Evolutionary conservation across 2,888 invertebrate species (phyloP), one percentile per base, ranked within the genome.

Genomic region (Acronicta leporina): DNA sequence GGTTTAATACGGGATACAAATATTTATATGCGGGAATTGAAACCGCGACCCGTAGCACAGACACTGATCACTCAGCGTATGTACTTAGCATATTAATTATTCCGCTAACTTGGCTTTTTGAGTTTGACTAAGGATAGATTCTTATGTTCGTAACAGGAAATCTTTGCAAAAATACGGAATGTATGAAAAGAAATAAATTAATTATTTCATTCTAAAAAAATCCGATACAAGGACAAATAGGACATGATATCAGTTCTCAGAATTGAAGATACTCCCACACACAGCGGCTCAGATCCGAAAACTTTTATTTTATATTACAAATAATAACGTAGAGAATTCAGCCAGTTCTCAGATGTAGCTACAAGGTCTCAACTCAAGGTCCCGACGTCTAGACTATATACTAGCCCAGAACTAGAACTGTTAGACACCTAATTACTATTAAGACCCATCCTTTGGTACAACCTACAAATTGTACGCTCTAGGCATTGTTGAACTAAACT

Each of bases 361-460:
- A 68, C 86, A 82, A 81, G 84, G 82, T 49, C 69, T 15, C 61
- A 42, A 48, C 44, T 33, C 82, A 85, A 85, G 82, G 81, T 53
- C 81, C 53, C n/a, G 41, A 27, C 47, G 86, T 86, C 87, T 87
- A 87, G 86, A 87, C 86, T 73, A 48, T 73, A 48, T 20, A 42
- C 52, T 47, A 68, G 49, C 56, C 63, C 63, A 69, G 57, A 48
- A 45, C 73, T 66, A 63, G 63, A 54, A 61, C 60, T 64, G 47
- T 53, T 68, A 73, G 63, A 73, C 63, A 62, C 66, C 76, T 83
- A 84, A 86, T 87, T 84, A 81, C 62, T 75, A 63, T 67, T 71
- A 63, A 65, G 54, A 48, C 47, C 49, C 50, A 48, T 40, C 46
- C 48, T 71, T 73, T 54, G 70, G 60, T 16, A 46, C 15, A 47